Evolutionary conservation across 2,888 invertebrate genomes (phyloP).

Genomic region (Brassicogethes aeneus): DNA sequence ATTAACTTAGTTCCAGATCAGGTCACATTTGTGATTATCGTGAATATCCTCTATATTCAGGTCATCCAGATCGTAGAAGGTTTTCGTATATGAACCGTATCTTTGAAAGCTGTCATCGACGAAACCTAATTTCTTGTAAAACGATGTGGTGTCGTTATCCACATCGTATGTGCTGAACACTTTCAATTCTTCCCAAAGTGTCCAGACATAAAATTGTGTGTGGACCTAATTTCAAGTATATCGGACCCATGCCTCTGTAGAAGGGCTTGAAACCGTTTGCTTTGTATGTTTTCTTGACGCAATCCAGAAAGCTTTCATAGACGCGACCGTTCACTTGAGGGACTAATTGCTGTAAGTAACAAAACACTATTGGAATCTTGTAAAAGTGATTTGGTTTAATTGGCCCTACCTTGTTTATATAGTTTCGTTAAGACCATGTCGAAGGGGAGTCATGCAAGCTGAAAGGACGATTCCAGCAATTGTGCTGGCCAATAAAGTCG

Average conservation of each 20-base stretch:
- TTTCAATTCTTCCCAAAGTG: conserved; percentile 76
- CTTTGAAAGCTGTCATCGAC: conserved; percentile 18
- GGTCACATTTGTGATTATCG: no score
- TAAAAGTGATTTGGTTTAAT: neutral
- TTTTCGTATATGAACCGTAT: neutral
- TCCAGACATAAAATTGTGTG: conserved; percentile 78
- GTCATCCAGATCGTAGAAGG: neutral
- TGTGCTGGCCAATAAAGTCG: conserved; percentile 58
- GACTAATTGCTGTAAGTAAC: conserved; percentile 47
- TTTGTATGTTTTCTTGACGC: conserved; percentile 48
- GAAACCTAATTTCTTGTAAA: conserved; percentile 20
- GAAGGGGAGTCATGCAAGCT: conserved; percentile 71
- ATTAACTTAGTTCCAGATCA: no score
- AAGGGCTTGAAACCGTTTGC: conserved; percentile 57
- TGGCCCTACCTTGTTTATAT: conserved; percentile 69
- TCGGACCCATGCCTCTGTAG: conserved; percentile 83
- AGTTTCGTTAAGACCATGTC: conserved; percentile 79
- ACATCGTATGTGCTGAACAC: conserved; percentile 41
- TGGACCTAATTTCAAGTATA: conserved; percentile 79
- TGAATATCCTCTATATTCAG: no score
- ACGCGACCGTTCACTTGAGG: no score
- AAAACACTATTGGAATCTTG: conserved; percentile 6
- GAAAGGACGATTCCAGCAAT: conserved; percentile 68
- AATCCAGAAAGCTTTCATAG: conserved; percentile 66
- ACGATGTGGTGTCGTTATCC: conserved; percentile 8